phyloP scores from a whole-genome alignment of 2,113 vertebrate genomes.

The Phalacrocorax aristotelis region DNA sequence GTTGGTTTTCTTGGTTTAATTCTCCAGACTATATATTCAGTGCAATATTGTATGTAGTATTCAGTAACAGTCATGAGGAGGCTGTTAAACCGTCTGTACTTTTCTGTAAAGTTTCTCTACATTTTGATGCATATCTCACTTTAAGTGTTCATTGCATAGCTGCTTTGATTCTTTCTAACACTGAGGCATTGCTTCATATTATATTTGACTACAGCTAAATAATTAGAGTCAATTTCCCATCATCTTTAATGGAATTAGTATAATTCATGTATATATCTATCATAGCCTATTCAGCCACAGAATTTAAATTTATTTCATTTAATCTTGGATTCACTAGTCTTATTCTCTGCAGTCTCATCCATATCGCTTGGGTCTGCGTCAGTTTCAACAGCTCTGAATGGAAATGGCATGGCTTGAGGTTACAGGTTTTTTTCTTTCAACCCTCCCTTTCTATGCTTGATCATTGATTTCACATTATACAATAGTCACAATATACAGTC shows the following conservation, averaged over 20 bases:
- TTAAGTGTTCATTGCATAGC: not conserved
- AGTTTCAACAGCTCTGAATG: not conserved
- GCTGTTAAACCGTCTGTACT: not conserved
- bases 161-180: not conserved
- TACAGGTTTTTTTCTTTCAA: not conserved
- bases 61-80: not conserved
- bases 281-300: not conserved
- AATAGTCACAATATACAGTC: not conserved
- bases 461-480: not conserved
- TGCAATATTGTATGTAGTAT: not conserved
- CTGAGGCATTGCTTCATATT: not conserved
- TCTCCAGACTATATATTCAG: not conserved
- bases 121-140: not conserved
- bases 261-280: not conserved
- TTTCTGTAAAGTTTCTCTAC: not conserved
- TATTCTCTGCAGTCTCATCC: not conserved
- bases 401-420: not conserved
- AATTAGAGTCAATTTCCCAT: not conserved
- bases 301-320: slow-evolving; percentile 25
- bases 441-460: not conserved
- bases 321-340: not conserved
- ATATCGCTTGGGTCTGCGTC: not conserved
- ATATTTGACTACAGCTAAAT: not conserved
- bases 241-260: not conserved
- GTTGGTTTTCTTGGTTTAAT: not conserved